phyloP scores from a whole-genome alignment of 2,113 vertebrate genomes.

The Tretioscincus oriximinensis region DNA sequence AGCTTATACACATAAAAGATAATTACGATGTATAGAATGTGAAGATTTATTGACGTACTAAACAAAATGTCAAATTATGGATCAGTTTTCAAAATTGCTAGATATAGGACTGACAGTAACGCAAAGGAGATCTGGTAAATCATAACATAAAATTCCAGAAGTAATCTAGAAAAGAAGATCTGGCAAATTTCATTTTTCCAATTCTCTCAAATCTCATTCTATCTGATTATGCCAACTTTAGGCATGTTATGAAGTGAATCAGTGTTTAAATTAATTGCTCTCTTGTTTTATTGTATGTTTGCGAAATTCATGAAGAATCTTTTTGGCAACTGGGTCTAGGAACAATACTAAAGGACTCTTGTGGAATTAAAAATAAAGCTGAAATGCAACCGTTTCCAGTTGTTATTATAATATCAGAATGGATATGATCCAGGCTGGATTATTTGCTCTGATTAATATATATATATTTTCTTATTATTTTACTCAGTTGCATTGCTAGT shows the following conservation, averaged over 20 bases:
- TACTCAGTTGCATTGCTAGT: no score
- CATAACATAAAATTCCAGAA: neutral
- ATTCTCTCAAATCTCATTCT: neutral
- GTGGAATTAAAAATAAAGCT: no score
- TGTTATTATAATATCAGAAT: no score
- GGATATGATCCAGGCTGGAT: no score
- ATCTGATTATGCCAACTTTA: neutral
- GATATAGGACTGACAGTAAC: conserved; percentile 6
- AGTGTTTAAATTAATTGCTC: neutral
- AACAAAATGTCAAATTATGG: conserved; percentile 36
- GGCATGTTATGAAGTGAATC: neutral
- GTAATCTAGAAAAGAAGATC: neutral
- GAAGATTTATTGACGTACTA: conserved; percentile 20
- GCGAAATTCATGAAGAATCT: neutral
- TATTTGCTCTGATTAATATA: no score
- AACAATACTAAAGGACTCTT: no score
- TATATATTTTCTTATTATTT: no score
- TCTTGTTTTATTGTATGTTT: neutral
- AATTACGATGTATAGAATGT: conserved; percentile 17
- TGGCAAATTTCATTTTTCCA: neutral
- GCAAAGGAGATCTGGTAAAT: conserved; percentile 4
- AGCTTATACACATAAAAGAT: conserved; percentile 3
- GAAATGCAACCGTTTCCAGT: no score
- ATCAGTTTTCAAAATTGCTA: conserved; percentile 43
- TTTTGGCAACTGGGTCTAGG: neutral